phyloP scores from a whole-genome alignment of 1,140 invertebrate genomes.

The Drosophila lacteicornis region DNA sequence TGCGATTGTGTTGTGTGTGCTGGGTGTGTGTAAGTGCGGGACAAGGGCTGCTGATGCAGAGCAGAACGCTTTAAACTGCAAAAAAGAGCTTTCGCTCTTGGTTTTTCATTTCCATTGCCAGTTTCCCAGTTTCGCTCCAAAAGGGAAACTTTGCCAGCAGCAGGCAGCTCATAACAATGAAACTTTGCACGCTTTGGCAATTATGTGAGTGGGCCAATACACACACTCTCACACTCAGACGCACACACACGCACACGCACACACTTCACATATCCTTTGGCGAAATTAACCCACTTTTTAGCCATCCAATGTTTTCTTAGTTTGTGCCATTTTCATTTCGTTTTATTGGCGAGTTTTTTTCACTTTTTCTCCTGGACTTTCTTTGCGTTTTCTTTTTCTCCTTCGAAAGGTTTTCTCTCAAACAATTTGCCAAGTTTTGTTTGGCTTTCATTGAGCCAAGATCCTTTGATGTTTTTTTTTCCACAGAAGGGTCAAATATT shows the following conservation, averaged over 20 bases:
- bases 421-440: slow-evolving; percentile 45
- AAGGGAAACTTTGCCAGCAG: slow-evolving; percentile 53
- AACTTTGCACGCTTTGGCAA: slow-evolving; percentile 71
- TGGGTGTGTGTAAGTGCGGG: slow-evolving; percentile 5
- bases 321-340: slow-evolving; percentile 53
- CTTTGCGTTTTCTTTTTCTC: not conserved
- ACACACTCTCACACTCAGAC: slow-evolving; percentile 10
- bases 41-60: slow-evolving; percentile 43
- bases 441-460: slow-evolving; percentile 48
- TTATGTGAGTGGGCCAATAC: slow-evolving; percentile 51
- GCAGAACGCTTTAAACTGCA: slow-evolving; percentile 67
- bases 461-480: slow-evolving; percentile 22
- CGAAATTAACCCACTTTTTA: slow-evolving; percentile 77
- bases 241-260: not conserved
- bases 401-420: slow-evolving; percentile 6
- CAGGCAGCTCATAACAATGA: slow-evolving; percentile 70
- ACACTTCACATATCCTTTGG: slow-evolving; percentile 45
- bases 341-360: slow-evolving; percentile 14
- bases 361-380: slow-evolving; percentile 3
- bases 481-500: not conserved
- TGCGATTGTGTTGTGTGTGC: slow-evolving; percentile 50
- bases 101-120: slow-evolving; percentile 7
- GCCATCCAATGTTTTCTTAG: slow-evolving; percentile 56
- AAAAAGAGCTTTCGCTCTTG: slow-evolving; percentile 53
- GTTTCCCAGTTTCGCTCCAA: not conserved